Evolutionary conservation across 2,888 invertebrate genomes (phyloP).

Genomic region (Acutogordius australiensis): DNA sequence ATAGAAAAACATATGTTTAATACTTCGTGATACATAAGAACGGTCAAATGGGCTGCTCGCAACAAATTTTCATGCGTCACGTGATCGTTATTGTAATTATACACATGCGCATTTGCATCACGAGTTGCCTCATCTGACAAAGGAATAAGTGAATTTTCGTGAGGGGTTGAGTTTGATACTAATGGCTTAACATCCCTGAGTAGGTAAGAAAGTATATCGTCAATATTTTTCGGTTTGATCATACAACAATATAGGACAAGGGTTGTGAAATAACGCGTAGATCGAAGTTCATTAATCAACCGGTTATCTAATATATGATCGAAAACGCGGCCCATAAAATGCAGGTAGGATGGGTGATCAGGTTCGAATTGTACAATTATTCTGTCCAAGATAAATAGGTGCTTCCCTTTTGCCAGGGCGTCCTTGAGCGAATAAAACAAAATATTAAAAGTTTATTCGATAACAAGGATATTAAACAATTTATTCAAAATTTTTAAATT

Average conservation of each 20-base stretch:
- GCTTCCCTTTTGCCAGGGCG: not conserved
- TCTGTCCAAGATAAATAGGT: not conserved
- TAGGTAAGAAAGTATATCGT: not conserved
- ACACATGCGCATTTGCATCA: no score
- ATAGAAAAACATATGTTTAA: no score
- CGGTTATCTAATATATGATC: not conserved
- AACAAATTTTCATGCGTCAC: no score
- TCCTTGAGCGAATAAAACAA: not conserved
- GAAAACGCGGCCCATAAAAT: not conserved
- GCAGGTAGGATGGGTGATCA: not conserved
- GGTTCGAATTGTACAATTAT: conserved; percentile 1
- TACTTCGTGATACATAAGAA: no score
- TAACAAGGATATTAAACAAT: no score
- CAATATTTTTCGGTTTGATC: not conserved
- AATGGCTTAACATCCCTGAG: not conserved
- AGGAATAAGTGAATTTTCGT: no score
- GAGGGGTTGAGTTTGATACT: no score
- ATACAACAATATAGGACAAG: not conserved
- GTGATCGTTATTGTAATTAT: no score
- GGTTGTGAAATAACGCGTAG: not conserved
- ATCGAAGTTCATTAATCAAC: not conserved
- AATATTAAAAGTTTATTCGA: no score
- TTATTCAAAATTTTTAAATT: no score
- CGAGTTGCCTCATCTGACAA: no score
- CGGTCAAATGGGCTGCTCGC: no score